Conservation (phyloP, 2,113 vertebrate genomes). For the Caloenas nicobarica region DNA sequence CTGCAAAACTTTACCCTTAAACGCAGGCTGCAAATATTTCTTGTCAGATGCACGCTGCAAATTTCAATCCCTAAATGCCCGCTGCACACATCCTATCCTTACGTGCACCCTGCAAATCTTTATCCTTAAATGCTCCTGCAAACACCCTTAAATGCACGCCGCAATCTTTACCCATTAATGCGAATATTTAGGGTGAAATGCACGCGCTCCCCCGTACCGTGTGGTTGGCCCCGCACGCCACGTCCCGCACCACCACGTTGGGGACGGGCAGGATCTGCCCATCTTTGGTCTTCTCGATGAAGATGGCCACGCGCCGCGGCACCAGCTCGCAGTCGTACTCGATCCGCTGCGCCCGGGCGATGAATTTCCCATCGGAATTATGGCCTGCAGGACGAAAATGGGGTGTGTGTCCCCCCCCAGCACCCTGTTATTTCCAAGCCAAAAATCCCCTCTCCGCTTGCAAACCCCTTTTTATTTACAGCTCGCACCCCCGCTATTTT, state of each 20-base stretch:
- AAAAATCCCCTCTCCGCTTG: background rate
- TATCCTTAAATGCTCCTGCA: background rate
- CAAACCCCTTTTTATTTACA: rapidly evolving
- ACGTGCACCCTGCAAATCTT: rapidly evolving
- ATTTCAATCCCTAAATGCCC: rapidly evolving
- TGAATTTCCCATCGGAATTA: conserved; percentile 96
- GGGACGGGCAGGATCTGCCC: conserved; percentile 92
- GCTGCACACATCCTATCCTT: background rate
- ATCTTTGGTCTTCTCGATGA: conserved; percentile 96
- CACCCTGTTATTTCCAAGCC: background rate
- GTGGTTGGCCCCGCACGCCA: conserved; percentile 91
- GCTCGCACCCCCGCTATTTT: rapidly evolving
- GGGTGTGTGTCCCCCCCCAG: background rate
- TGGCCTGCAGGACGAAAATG: conserved; percentile 79
- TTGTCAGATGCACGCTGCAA: background rate
- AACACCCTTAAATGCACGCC: background rate
- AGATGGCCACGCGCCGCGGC: conserved; percentile 91
- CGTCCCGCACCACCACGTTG: conserved; percentile 92
- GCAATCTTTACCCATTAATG: too few species aligned
- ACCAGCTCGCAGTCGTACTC: conserved; percentile 97
- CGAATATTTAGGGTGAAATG: too few species aligned
- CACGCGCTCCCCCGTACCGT: conserved; percentile 74
- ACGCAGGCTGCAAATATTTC: background rate
- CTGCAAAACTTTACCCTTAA: too few species aligned
- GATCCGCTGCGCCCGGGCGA: conserved; percentile 93